Base-by-base conservation (phyloP, 2,797 vertebrate genomes). In the Spinus pinus region DNA sequence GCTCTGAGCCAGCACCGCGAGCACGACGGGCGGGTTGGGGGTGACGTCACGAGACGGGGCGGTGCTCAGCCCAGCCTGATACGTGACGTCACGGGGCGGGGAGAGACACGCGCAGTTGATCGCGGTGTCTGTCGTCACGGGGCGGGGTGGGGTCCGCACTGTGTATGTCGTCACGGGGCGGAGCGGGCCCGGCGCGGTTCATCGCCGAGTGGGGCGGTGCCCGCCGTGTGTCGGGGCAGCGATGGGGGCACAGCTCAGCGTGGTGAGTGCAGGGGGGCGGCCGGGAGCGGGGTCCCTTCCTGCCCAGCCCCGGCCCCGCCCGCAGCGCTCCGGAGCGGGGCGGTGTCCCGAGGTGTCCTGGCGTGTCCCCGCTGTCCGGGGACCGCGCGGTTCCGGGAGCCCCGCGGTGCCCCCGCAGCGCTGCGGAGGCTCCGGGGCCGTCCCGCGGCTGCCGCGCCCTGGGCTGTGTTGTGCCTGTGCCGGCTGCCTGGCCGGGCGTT, bases 231-330 rank as follows among this genome's bases (percentile, higher is more conserved):
- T 27, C 24, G 7, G 27, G 67, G 44, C 54, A 42, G 67, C 44
- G 8, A 89, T 58, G 85, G 82, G 93, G 81, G 77, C 95, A 1
- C 86, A 31, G 81, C 27, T 95, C 33, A 94, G 94, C 33, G 65
- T 6, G 93, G 94, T 94, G 81, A 91, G 93, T 78, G 72, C 6
- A 2, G 37, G 28, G 23, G 35, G 22, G 35, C 20, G n/a, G 62
- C 31, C 18, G 74, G 21, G 21, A 44, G 42, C 12, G 13, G 54
- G 81, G 16, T 65, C 35, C 33, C 42, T 64, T 64, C 30, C 50
- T 56, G 58, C 21, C 11, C 30, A 4, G 2, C 12, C 14, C 19
- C 41, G 31, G 49, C 58, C 23, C 57, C 28, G 24, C 49, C 57
- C 49, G 49, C 33, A 16, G 57, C 28, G 7, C 28, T 35, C 14